These are phyloP conservation scores for Oreochromis aureus DNA, from an alignment of 2,113 vertebrate genomes.

Conservation along the genomic window DNA sequence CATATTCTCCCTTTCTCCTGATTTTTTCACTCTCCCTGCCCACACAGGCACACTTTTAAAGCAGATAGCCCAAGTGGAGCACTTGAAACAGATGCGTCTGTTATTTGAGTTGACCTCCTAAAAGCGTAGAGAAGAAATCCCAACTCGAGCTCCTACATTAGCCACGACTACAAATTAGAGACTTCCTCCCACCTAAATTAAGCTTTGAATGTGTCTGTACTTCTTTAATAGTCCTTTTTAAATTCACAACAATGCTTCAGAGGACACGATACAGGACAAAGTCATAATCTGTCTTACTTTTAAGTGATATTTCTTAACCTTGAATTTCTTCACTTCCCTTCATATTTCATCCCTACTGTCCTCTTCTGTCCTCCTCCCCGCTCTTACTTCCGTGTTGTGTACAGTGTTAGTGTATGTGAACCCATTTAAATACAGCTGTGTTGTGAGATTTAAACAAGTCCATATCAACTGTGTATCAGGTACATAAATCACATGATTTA, in stretches of 20 bases:
- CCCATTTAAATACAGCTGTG: slow-evolving; percentile 19
- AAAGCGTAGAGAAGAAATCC: slow-evolving; percentile 28
- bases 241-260: not conserved
- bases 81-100: slow-evolving; percentile 28
- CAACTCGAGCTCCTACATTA: slow-evolving; percentile 26
- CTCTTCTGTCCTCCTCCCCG: not conserved
- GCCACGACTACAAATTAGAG: slow-evolving; percentile 39
- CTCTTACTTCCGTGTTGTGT: not conserved
- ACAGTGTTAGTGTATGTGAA: not conserved
- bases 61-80: slow-evolving; percentile 11
- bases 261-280: not conserved
- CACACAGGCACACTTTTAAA: slow-evolving; percentile 16
- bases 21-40: not conserved
- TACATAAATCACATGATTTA: slow-evolving; percentile 64
- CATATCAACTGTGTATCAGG: slow-evolving; percentile 49
- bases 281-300: not conserved
- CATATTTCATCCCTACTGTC: not conserved
- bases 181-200: slow-evolving; percentile 12
- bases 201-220: not conserved
- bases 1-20: not conserved
- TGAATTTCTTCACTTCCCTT: not conserved
- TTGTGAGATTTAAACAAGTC: slow-evolving; percentile 27
- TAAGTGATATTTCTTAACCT: not conserved
- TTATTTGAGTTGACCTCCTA: slow-evolving; percentile 40
- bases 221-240: not conserved